phyloP scores from a whole-genome alignment of 2,797 vertebrate genomes.

The Helicolenus hilgendorfi region DNA sequence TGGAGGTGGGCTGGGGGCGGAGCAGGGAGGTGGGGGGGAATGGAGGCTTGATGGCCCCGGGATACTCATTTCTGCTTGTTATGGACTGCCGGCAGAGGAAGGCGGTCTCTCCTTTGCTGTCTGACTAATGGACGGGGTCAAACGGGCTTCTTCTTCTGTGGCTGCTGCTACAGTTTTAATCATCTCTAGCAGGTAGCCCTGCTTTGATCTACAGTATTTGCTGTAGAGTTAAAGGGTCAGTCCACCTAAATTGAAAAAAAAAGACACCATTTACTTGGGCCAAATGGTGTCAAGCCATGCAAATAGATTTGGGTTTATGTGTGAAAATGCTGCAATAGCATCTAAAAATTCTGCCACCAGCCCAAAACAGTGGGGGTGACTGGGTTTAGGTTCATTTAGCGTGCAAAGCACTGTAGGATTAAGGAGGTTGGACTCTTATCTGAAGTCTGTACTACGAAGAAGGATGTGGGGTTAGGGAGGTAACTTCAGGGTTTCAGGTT shows the following conservation, averaged over 20 bases:
- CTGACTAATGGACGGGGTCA: conserved; percentile 57
- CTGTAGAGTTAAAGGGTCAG: background rate
- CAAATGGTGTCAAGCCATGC: conserved; percentile 8
- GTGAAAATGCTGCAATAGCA: background rate
- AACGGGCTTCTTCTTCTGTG: conserved; percentile 11
- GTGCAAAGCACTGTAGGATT: background rate
- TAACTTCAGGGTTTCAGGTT: too few species aligned
- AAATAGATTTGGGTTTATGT: background rate
- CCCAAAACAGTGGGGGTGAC: background rate
- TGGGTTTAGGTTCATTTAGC: background rate
- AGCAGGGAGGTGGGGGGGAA: background rate
- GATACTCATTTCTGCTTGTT: conserved; percentile 58
- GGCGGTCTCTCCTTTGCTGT: conserved; percentile 9
- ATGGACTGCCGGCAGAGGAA: conserved; percentile 37
- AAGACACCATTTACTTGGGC: background rate
- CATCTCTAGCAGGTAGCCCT: background rate
- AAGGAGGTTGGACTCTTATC: background rate
- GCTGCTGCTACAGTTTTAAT: conserved; percentile 44
- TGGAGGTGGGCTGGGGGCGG: background rate
- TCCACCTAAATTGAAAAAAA: background rate
- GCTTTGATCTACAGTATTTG: conserved; percentile 14
- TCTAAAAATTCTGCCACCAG: background rate
- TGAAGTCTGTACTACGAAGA: too few species aligned
- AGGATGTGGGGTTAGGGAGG: too few species aligned
- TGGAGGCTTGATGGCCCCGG: conserved; percentile 1